Percentiles rank a stretch among this genome's conserved stretches.
phyloP scores from a whole-genome alignment of 2,797 vertebrate species.

The Hippopotamyrus pictus region DNA sequence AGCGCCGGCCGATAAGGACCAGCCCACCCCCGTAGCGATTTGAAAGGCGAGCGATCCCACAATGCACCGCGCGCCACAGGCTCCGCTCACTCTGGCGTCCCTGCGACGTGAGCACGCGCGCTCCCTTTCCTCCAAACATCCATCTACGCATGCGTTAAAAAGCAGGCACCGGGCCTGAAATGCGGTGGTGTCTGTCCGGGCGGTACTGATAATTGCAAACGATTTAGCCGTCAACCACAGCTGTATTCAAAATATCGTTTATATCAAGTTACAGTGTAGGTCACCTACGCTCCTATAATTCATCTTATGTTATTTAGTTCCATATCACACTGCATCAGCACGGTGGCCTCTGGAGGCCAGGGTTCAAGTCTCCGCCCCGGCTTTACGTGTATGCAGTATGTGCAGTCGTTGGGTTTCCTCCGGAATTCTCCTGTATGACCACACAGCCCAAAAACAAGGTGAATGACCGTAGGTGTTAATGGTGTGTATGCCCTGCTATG shows the following conservation, averaged over 20 bases:
- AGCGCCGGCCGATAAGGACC: background rate
- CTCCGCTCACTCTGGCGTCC: background rate
- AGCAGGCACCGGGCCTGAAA: background rate
- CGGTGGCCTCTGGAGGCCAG: background rate
- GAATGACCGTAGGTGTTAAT: background rate
- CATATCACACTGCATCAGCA: background rate
- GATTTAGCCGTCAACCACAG: background rate
- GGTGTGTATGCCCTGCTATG: background rate
- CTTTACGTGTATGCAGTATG: background rate
- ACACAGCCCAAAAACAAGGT: background rate
- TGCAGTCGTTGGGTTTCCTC: background rate
- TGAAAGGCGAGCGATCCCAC: slow-evolving; percentile 15
- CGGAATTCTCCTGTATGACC: background rate
- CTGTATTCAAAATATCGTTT: background rate
- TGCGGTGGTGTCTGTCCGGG: background rate
- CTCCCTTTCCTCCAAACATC: background rate
- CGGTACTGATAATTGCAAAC: background rate
- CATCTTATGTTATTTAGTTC: background rate
- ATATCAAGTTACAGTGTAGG: background rate
- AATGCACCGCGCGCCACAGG: slow-evolving; percentile 26
- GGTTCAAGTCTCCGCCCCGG: background rate
- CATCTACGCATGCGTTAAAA: background rate
- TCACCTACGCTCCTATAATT: background rate
- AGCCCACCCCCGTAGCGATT: background rate
- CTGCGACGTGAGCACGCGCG: background rate